Percentiles rank a stretch among this genome's conserved stretches.
Conservation (phyloP, 2,797 vertebrate species). For the Rhyacichthys aspro region DNA sequence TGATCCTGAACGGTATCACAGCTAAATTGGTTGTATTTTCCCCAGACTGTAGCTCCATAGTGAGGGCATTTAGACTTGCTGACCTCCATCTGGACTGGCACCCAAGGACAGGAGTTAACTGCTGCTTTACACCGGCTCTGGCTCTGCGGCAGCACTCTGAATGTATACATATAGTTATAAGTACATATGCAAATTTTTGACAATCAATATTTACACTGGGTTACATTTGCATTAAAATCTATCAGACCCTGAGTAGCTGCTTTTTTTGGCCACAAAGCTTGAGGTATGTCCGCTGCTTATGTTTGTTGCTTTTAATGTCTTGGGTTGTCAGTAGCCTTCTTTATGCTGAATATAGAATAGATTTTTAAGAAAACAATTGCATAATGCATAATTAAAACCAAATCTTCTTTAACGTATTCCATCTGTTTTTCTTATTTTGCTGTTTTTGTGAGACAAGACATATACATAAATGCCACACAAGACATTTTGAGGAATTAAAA, state of each 20-base stretch:
- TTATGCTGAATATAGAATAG: conserved; percentile 75
- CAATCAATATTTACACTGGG: conserved; percentile 72
- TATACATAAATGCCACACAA: conserved; percentile 37
- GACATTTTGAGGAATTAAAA: conserved; percentile 35
- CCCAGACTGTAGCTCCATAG: conserved; percentile 52
- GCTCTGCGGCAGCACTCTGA: conserved; percentile 70
- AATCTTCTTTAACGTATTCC: conserved; percentile 57
- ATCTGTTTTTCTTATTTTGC: conserved; percentile 39
- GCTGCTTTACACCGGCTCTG: conserved; percentile 53
- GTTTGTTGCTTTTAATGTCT: conserved; percentile 59
- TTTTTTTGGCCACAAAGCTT: conserved; percentile 23
- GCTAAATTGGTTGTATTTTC: conserved; percentile 72
- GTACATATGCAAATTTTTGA: conserved; percentile 44
- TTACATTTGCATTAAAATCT: conserved; percentile 53
- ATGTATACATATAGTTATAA: conserved; percentile 63
- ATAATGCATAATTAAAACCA: conserved; percentile 77
- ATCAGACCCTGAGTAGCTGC: conserved; percentile 33
- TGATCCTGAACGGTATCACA: conserved; percentile 67
- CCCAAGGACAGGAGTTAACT: conserved; percentile 52
- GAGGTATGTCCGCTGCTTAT: conserved; percentile 69
- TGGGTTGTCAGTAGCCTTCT: conserved; percentile 60
- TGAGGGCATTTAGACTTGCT: conserved; percentile 61
- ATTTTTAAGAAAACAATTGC: conserved; percentile 71
- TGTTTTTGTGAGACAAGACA: conserved; percentile 16
- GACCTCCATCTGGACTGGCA: conserved; percentile 57